Conservation (phyloP, 2,888 invertebrate genomes). For the Eupithecia pulchellata region DNA sequence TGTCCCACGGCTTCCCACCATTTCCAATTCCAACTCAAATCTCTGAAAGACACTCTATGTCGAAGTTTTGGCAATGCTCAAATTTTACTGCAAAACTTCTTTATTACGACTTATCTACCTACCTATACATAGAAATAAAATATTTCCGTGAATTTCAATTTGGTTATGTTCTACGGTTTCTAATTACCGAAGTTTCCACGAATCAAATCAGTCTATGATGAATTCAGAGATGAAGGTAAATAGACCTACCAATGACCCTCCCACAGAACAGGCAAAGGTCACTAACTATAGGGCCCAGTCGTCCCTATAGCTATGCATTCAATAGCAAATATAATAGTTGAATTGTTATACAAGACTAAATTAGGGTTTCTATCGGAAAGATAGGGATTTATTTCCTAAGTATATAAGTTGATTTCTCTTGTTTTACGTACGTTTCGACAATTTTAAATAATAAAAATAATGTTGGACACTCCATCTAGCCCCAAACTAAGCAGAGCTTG, state of each 20-base stretch:
- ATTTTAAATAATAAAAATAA: too few species aligned
- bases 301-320: too few species aligned
- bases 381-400: too few species aligned
- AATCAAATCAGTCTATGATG: background rate
- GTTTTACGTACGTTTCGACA: too few species aligned
- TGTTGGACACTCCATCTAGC: too few species aligned
- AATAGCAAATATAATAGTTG: too few species aligned
- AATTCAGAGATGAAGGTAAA: background rate
- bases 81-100: slow-evolving; percentile 39
- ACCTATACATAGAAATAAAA: too few species aligned
- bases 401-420: too few species aligned
- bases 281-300: background rate
- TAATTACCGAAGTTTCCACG: background rate
- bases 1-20: slow-evolving; percentile 43
- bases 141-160: slow-evolving; percentile 5
- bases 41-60: slow-evolving; percentile 46
- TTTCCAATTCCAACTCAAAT: slow-evolving; percentile 42
- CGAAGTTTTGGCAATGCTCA: slow-evolving; percentile 47
- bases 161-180: background rate
- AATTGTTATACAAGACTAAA: too few species aligned
- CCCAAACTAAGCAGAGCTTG: too few species aligned
- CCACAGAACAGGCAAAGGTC: background rate
- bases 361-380: too few species aligned
- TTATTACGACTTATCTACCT: background rate
- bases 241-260: background rate